Evolutionary conservation across 2,888 invertebrate genomes (phyloP), one percentile per base, ranked within the genome.

Genomic region (Dicyrtoma fusca): DNA sequence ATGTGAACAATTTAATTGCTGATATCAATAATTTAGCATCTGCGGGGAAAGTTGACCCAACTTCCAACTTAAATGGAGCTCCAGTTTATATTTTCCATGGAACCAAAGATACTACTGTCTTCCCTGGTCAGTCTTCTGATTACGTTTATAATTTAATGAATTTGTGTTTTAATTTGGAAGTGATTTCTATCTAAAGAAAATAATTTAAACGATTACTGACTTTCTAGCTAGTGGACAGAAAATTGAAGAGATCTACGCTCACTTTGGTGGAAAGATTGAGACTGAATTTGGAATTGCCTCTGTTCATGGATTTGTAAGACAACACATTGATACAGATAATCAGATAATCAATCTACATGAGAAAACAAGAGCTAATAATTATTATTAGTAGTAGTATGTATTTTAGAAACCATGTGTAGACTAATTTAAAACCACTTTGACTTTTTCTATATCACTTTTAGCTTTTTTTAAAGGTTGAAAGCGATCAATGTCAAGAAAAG

Each of bases 11-110:
- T 45, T 44, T 77, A n/a, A 64, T 75, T 8, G 19, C 44, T 4
- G 71, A 71, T 14, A 75, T 77, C 45, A 53, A 74, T n/a, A 71
- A 34, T 14, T 53, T 69, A 21, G 79, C 73, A 1, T 26, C 59
- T 1, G 25, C 19, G 1, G 81, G 81, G 5, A 80, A 80, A 66
- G 81, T 82, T 47, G 83, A 83, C 73, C 63, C 78, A 14, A 79
- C 81, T 2, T 71, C 73, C 8, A 77, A 82, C 66, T 72, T 83
- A 72, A 65, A 42, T 10, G 75, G 80, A 44, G 81, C 81, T 74
- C 81, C 65, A 61, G 70, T 70, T 13, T 74, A 55, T 34, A 65
- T 74, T 6, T 70, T 71, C 42, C 74, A 74, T 45, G 74, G 74
- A 44, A 71, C 74, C 11, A 74, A 66, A 44, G 74, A 69, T 25